Evolutionary conservation across 2,797 vertebrate species (phyloP).

Genomic region (Oryzias dopingdopingensis): DNA sequence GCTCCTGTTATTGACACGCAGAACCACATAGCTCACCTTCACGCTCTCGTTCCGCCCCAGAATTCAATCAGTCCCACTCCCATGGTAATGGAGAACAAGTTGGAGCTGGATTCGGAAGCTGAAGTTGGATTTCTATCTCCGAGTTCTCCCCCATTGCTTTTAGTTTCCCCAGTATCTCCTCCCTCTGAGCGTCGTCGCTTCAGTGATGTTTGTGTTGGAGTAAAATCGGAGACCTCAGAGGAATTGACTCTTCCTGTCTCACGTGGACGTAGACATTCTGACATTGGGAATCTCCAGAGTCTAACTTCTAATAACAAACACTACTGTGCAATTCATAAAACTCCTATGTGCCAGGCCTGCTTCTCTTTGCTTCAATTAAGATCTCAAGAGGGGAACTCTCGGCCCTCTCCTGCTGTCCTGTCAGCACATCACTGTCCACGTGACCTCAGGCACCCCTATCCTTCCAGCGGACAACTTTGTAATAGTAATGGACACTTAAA

Average conservation of each 20-base stretch:
- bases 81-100: slow-evolving; percentile 25
- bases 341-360: slow-evolving; percentile 65
- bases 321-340: slow-evolving; percentile 22
- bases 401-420: slow-evolving; percentile 7
- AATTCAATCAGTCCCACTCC: slow-evolving; percentile 55
- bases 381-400: slow-evolving; percentile 33
- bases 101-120: slow-evolving; percentile 35
- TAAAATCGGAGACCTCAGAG: slow-evolving; percentile 17
- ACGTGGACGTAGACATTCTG: slow-evolving; percentile 68
- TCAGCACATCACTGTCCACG: slow-evolving; percentile 44
- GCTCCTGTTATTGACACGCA: slow-evolving; percentile 68
- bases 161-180: slow-evolving; percentile 34
- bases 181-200: slow-evolving; percentile 59
- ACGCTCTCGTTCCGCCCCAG: slow-evolving; percentile 44
- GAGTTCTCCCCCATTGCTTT: slow-evolving; percentile 16
- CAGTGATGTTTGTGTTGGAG: slow-evolving; percentile 59
- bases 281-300: slow-evolving; percentile 63
- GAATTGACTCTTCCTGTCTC: slow-evolving; percentile 21
- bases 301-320: slow-evolving; percentile 53
- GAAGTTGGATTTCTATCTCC: slow-evolving; percentile 29
- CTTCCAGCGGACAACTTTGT: slow-evolving; percentile 22
- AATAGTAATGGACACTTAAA: slow-evolving; percentile 35
- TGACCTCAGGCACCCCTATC: slow-evolving; percentile 27
- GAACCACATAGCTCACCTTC: slow-evolving; percentile 47
- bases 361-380: slow-evolving; percentile 54